Evolutionary conservation across 2,888 invertebrate genomes (phyloP).

Genomic region (Pollenia amentaria): DNA sequence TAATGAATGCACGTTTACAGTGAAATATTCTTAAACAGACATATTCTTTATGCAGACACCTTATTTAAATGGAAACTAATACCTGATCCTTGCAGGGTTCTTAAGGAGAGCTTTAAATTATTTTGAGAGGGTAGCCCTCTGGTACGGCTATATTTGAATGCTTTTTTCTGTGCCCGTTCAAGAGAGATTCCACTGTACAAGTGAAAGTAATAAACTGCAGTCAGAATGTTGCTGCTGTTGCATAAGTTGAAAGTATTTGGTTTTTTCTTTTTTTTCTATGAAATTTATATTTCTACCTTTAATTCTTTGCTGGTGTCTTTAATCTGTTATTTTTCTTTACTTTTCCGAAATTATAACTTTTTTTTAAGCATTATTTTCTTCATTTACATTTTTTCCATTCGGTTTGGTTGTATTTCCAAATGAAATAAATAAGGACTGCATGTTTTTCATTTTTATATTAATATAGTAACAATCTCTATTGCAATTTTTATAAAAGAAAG

Average conservation of each 20-base stretch:
- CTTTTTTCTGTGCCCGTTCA: too few relatives aligned
- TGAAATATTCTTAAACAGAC: too few relatives aligned
- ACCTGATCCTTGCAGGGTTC: too few relatives aligned
- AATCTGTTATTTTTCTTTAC: not conserved
- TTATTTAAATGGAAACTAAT: too few relatives aligned
- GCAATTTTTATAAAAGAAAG: not conserved
- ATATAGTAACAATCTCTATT: not conserved
- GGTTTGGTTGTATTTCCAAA: not conserved
- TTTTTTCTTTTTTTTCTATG: not conserved
- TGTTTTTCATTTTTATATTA: slow-evolving; percentile 8
- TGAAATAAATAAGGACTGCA: slow-evolving; percentile 19
- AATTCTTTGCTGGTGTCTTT: not conserved
- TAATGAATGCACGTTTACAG: not conserved
- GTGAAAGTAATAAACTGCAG: slow-evolving; percentile 14
- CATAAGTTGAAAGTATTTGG: slow-evolving; percentile 15
- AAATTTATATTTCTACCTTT: slow-evolving; percentile 19
- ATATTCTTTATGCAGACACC: too few relatives aligned
- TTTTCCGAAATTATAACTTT: not conserved
- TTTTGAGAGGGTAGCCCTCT: too few relatives aligned
- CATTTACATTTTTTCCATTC: slow-evolving; percentile 46
- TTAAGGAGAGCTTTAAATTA: too few relatives aligned
- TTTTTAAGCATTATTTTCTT: slow-evolving; percentile 17
- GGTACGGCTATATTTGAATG: too few relatives aligned
- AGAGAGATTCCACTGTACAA: not conserved
- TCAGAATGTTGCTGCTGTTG: slow-evolving; percentile 3